Evolutionary conservation across 2,113 vertebrate genomes (phyloP), one percentile per base, ranked within the genome.

Genomic region (Opisthocomus hoazin): DNA sequence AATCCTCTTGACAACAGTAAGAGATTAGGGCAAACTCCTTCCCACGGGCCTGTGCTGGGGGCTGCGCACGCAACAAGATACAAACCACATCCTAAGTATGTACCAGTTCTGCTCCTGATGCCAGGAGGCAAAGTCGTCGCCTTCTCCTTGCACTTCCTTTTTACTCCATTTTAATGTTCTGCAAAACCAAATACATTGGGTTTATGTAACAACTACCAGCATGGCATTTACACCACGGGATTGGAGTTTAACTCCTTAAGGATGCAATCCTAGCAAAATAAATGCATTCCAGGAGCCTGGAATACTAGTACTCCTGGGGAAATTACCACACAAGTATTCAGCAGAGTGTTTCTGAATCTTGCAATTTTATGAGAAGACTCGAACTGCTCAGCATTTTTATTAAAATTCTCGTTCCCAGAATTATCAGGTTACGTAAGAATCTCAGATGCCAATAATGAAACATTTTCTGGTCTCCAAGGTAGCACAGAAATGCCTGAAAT

Each of bases 381-480:
- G 0, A 90, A 87, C 34, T 90, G 89, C 76, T 96, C 90, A 93
- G 90, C 90, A 68, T 93, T 96, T 84, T 93, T 93, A 79, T 84
- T 65, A 39, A 94, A 96, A 84, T 73, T 78, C 92, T 18, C 70
- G 26, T 95, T 93, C 90, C 93, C 75, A 95, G 92, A 96, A 96
- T 86, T 93, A 92, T 60, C 76, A 81, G 48, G 84, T 96, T 96
- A 94, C 43, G 15, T 95, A 93, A 96, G 58, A 61, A 91, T 26
- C 75, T 88, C 71, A 60, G 63, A 94, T 88, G 95, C 90, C 96
- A 94, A 82, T 73, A 93, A 90, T 18, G 92, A 86, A 97, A 95
- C 75, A 45, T 87, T 95, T 95, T 89, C 69, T 78, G 68, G 93
- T 95, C 95, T 94, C 95, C 93, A 92, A 97, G 96, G 95, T 91